Percentiles rank a stretch among this genome's conserved stretches.
These are phyloP conservation scores for Ornithorhynchus anatinus DNA, from an alignment of 2,113 vertebrate species.

Conservation along the genomic window DNA sequence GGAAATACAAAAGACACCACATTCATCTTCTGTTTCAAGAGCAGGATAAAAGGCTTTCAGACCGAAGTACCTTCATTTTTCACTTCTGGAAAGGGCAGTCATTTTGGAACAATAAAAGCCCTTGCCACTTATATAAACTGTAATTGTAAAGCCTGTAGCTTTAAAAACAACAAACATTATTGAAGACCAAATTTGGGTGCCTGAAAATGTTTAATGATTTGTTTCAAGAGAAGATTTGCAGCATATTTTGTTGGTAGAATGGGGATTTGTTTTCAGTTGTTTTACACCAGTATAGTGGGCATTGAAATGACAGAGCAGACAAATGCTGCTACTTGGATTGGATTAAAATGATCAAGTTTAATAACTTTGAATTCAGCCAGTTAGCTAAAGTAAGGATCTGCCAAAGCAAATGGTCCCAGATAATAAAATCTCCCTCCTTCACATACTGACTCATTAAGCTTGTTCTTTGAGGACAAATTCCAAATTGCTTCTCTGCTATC, in stretches of 20 bases:
- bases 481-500: conserved; percentile 15
- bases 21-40: background rate
- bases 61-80: background rate
- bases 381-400: background rate
- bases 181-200: conserved; percentile 15
- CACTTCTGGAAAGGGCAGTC: background rate
- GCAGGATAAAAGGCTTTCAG: background rate
- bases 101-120: conserved; percentile 21
- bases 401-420: background rate
- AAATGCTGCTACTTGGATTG: background rate
- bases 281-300: conserved; percentile 1
- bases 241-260: background rate
- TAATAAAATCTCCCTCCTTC: background rate
- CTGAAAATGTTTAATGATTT: background rate
- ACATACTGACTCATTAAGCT: conserved; percentile 18
- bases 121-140: conserved; percentile 9
- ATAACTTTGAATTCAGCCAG: background rate
- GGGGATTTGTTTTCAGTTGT: background rate
- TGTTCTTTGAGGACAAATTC: conserved; percentile 28
- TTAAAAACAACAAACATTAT: background rate
- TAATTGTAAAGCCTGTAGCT: conserved; percentile 19
- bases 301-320: conserved; percentile 3
- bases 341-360: background rate
- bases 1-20: background rate
- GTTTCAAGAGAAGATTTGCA: conserved; percentile 6